These are phyloP conservation scores for Eremophila alpestris DNA, from an alignment of 2,797 vertebrate species.

Conservation along the genomic window DNA sequence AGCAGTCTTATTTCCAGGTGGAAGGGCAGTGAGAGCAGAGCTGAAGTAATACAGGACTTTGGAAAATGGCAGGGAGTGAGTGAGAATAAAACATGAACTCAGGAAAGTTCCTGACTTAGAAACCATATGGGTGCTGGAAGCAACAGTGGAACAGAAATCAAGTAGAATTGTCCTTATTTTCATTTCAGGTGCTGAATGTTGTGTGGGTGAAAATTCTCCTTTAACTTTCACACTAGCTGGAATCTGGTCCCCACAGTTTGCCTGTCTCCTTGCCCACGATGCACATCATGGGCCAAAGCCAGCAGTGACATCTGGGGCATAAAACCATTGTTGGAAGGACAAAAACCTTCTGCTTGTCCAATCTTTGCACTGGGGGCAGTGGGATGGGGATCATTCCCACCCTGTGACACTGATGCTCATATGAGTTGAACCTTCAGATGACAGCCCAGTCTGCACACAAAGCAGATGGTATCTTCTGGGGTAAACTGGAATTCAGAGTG, in stretches of 20 bases:
- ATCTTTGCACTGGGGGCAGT: rapidly evolving
- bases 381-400: neutral
- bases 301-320: neutral
- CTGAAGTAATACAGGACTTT: neutral
- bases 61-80: neutral
- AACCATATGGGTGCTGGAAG: neutral
- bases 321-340: neutral
- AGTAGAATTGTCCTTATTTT: neutral
- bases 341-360: neutral
- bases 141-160: neutral
- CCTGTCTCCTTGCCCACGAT: rapidly evolving
- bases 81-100: neutral
- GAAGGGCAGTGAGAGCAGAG: neutral
- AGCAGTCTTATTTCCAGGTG: neutral
- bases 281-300: neutral
- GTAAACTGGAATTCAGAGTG: neutral
- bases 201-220: neutral
- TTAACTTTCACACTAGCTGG: neutral
- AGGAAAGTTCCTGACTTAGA: neutral
- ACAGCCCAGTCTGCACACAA: neutral
- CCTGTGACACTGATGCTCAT: rapidly evolving
- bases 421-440: neutral
- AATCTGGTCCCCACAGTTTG: neutral
- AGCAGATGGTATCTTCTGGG: neutral
- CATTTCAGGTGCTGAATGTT: neutral